These are phyloP conservation scores for Stictonetta naevosa DNA, from an alignment of 2,113 vertebrate species.

Conservation along the genomic window DNA sequence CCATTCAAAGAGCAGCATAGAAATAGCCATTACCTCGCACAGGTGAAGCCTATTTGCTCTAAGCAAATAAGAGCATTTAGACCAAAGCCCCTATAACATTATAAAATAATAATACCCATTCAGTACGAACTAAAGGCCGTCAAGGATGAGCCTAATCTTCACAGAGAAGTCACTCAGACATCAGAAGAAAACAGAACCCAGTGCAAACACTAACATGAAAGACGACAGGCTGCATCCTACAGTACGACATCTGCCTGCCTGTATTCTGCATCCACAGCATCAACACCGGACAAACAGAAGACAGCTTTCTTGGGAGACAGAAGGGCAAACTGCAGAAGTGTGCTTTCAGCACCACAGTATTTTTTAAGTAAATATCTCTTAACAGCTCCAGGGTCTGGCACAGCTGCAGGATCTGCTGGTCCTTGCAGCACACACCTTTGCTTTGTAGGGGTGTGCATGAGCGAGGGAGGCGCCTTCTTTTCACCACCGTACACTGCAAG, in stretches of 20 bases:
- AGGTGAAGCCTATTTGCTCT: neutral
- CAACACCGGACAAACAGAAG: neutral
- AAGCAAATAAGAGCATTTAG: neutral
- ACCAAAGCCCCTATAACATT: neutral
- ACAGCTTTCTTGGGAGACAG: neutral
- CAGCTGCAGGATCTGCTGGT: neutral
- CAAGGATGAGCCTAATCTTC: neutral
- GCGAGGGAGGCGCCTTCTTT: neutral
- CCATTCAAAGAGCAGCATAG: neutral
- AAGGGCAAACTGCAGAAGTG: neutral
- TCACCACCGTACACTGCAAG: neutral
- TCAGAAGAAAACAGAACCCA: neutral
- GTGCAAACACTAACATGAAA: neutral
- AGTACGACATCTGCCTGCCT: neutral
- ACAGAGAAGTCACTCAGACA: neutral
- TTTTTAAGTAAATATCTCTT: neutral
- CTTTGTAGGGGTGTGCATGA: neutral
- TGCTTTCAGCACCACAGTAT: neutral
- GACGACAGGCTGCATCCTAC: neutral
- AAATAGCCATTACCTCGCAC: neutral
- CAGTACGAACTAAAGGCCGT: neutral
- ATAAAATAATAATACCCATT: neutral
- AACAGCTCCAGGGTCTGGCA: neutral
- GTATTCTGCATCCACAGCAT: neutral
- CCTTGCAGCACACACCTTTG: neutral